These are phyloP conservation scores for Eunapius fragilis DNA, from an alignment of 37 sponge, comb jelly and placozoan species.

Conservation along the genomic window DNA sequence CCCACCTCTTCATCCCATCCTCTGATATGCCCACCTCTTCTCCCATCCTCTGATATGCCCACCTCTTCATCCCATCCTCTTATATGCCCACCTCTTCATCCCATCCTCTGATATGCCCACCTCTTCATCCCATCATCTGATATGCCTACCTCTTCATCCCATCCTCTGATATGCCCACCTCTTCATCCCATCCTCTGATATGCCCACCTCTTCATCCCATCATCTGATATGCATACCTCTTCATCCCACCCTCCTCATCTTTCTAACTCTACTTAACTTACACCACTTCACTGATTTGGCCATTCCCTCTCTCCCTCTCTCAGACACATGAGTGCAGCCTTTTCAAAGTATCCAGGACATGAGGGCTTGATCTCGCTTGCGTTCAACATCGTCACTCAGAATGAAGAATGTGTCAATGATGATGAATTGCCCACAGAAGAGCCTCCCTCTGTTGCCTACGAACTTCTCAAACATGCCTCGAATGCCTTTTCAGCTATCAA, in stretches of 20 bases:
- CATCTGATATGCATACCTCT: background rate
- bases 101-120: no score
- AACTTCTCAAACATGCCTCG: constrained; percentile 25
- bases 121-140: no score
- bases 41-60: no score
- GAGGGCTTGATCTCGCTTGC: constrained; percentile 1
- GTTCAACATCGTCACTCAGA: background rate
- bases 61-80: no score
- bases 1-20: no score
- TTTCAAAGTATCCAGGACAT: background rate
- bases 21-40: no score
- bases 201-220: background rate
- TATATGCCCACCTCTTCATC: no score
- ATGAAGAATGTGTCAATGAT: background rate
- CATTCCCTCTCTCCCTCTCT: background rate
- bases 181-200: background rate
- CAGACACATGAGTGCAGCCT: background rate
- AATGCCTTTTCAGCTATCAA: constrained; percentile 22
- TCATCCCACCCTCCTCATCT: background rate
- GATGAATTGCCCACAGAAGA: background rate
- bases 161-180: no score
- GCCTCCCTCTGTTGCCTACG: background rate
- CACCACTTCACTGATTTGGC: background rate
- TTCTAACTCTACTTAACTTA: background rate
- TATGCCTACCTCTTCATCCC: no score